These are phyloP conservation scores for Ophioninae sp. DNA, from an alignment of 2,888 invertebrate genomes.

Conservation along the genomic window DNA sequence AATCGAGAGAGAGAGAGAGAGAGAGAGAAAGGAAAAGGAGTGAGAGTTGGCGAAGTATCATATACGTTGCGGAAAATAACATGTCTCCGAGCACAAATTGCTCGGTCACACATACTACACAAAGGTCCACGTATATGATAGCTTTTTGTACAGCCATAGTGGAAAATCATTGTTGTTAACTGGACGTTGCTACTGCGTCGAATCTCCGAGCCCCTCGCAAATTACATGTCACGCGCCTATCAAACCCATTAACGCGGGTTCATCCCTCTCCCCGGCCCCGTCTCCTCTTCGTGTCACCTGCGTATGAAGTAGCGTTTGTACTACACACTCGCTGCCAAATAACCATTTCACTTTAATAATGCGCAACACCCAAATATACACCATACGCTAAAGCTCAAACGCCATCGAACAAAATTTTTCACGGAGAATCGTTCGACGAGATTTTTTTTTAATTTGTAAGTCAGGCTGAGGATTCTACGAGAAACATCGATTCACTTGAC, in stretches of 20 bases:
- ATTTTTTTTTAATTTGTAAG: background rate
- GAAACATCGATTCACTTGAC: background rate
- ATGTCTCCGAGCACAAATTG: slow-evolving; percentile 17
- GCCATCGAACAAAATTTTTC: background rate
- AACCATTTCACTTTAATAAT: slow-evolving; percentile 2
- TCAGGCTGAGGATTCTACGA: background rate
- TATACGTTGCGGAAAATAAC: slow-evolving; percentile 42
- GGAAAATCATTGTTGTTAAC: slow-evolving; percentile 15
- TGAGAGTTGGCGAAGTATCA: background rate
- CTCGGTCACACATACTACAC: slow-evolving; percentile 7
- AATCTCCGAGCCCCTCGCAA: slow-evolving; percentile 18
- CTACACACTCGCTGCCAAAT: background rate
- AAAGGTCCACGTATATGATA: background rate
- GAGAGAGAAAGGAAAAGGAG: background rate
- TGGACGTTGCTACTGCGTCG: slow-evolving; percentile 9
- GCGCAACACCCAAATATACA: background rate
- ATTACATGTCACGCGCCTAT: slow-evolving; percentile 44
- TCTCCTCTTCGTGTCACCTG: background rate
- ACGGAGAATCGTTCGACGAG: background rate
- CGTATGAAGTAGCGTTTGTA: background rate
- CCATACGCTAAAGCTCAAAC: background rate
- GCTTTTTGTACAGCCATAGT: slow-evolving; percentile 3
- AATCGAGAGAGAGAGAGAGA: background rate
- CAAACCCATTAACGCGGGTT: slow-evolving; percentile 29
- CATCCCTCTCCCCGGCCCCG: background rate